Percentiles rank a stretch among this genome's conserved stretches.
Evolutionary conservation across 2,797 vertebrate species (phyloP).

Genomic region (Sitta carolinensis): DNA sequence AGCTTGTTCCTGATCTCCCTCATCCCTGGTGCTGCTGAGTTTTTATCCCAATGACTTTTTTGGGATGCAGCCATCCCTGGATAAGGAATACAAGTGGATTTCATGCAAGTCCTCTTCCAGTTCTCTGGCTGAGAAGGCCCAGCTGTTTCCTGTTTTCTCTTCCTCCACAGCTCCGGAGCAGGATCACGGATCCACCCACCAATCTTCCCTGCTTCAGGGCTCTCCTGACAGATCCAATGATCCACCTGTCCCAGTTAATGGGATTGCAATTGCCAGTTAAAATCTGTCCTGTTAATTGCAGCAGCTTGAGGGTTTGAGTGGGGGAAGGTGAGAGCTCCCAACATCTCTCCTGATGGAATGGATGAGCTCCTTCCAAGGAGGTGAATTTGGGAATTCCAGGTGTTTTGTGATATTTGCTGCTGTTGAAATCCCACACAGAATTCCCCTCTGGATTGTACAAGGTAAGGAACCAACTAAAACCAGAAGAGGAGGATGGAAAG

Average conservation of each 20-base stretch:
- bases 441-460: neutral
- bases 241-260: conserved; percentile 66
- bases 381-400: neutral
- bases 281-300: conserved; percentile 69
- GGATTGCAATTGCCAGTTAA: conserved; percentile 75
- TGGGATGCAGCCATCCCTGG: neutral
- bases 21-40: neutral
- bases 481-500: neutral
- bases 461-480: neutral
- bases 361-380: neutral
- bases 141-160: neutral
- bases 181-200: neutral
- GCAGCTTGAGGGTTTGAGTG: conserved; percentile 39
- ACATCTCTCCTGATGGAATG: neutral
- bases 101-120: neutral
- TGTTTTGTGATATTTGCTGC: neutral
- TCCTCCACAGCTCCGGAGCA: neutral
- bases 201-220: conserved; percentile 56
- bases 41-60: neutral
- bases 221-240: conserved; percentile 61
- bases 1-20: neutral
- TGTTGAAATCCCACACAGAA: neutral
- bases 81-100: neutral
- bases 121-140: neutral
- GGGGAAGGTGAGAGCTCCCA: neutral